Evolutionary conservation across 2,888 invertebrate species (phyloP).

Genomic region (Idaea aversata): DNA sequence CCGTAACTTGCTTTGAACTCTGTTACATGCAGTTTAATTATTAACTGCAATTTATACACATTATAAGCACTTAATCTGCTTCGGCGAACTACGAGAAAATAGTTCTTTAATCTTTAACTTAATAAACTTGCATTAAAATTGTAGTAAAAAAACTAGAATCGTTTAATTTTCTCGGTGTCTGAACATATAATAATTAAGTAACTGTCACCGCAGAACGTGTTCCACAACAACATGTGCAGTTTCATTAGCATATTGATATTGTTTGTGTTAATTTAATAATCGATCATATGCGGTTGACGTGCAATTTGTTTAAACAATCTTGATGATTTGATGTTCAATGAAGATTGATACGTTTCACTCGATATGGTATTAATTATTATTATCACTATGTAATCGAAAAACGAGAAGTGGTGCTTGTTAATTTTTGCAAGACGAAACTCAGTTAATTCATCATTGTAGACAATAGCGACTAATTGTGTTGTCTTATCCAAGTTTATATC

Average conservation of each 20-base stretch:
- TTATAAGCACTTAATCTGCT: no score
- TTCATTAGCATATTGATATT: slow-evolving; percentile 49
- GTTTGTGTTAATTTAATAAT: slow-evolving; percentile 40
- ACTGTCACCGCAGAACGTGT: slow-evolving; percentile 15
- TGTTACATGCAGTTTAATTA: background rate
- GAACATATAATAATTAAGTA: background rate
- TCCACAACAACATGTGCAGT: slow-evolving; percentile 29
- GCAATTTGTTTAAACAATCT: slow-evolving; percentile 28
- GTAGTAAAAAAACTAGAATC: background rate
- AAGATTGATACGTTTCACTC: slow-evolving; percentile 32
- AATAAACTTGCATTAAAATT: background rate
- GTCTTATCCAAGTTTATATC: background rate
- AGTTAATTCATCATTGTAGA: background rate
- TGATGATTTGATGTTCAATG: slow-evolving; percentile 27
- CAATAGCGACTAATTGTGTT: background rate
- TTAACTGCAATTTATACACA: background rate
- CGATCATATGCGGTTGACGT: slow-evolving; percentile 30
- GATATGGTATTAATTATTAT: background rate
- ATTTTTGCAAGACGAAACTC: background rate
- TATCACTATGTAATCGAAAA: background rate
- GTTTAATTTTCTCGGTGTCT: slow-evolving; percentile 1
- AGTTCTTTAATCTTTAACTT: background rate
- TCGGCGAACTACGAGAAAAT: no score
- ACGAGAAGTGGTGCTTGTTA: background rate
- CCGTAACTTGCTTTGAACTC: background rate